phyloP scores from a whole-genome alignment of 2,113 vertebrate species.

The Craseonycteris thonglongyai region DNA sequence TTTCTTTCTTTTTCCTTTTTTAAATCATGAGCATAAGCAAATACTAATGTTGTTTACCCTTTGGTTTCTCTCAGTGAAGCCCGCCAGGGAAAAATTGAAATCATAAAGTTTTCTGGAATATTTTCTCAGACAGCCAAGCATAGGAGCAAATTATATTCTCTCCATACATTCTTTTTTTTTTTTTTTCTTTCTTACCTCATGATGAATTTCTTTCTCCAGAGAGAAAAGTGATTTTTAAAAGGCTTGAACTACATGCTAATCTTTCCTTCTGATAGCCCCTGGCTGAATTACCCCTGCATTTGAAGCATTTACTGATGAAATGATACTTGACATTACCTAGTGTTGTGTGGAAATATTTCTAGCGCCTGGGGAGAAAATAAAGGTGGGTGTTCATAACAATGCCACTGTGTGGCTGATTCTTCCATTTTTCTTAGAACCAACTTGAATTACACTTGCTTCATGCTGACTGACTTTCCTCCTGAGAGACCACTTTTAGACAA shows the following conservation, averaged over 20 bases:
- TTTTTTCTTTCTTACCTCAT: constrained; percentile 2
- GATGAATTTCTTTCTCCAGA: constrained; percentile 29
- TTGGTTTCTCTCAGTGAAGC: constrained; percentile 60
- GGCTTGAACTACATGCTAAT: constrained; percentile 53
- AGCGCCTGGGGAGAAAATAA: constrained; percentile 75
- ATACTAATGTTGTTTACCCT: not conserved
- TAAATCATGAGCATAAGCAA: not conserved
- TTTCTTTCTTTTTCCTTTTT: not conserved
- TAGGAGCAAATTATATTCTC: constrained; percentile 62
- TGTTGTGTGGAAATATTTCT: constrained; percentile 78
- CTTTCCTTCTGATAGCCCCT: constrained; percentile 19
- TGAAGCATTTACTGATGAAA: constrained; percentile 74
- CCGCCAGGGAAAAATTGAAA: constrained; percentile 66
- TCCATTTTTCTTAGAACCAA: constrained; percentile 63
- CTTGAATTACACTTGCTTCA: constrained; percentile 71
- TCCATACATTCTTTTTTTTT: not conserved
- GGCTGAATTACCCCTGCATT: constrained; percentile 51
- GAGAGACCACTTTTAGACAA: constrained; percentile 69
- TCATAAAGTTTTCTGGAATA: constrained; percentile 63
- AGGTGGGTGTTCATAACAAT: constrained; percentile 71
- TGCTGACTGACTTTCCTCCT: constrained; percentile 63
- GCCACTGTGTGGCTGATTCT: constrained; percentile 65
- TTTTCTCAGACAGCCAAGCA: constrained; percentile 49
- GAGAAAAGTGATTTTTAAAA: constrained; percentile 60
- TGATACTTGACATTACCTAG: constrained; percentile 75